Evolutionary conservation across 2,888 invertebrate genomes (phyloP).

Genomic region (Sepiola atlantica): DNA sequence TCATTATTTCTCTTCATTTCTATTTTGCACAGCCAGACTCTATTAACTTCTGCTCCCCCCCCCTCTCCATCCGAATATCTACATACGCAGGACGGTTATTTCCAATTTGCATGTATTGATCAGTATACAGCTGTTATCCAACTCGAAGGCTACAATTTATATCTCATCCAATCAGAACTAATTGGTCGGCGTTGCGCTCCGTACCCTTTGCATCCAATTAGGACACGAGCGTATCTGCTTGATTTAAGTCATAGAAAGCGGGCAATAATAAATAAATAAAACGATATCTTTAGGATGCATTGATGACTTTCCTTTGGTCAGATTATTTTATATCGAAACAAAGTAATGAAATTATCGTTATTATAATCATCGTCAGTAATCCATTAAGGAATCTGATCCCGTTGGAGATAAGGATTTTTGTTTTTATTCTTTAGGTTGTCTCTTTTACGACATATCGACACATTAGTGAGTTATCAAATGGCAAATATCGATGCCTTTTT

Average conservation of each 20-base stretch:
- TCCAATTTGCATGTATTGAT: not conserved
- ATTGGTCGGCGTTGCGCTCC: not conserved
- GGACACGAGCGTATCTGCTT: not conserved
- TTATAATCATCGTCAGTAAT: not conserved
- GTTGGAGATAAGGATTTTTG: too few species aligned
- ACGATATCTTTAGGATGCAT: not conserved
- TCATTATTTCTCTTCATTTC: not conserved
- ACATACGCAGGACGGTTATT: not conserved
- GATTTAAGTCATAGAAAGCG: not conserved
- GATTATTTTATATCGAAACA: not conserved
- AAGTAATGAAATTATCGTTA: not conserved
- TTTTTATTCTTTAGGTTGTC: too few species aligned
- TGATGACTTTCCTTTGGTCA: not conserved
- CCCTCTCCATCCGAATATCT: not conserved
- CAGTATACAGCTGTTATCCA: not conserved
- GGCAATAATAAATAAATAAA: not conserved
- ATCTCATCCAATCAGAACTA: not conserved
- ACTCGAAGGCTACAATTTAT: not conserved
- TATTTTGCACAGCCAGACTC: not conserved
- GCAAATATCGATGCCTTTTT: too few species aligned
- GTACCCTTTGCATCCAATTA: not conserved
- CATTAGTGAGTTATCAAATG: too few species aligned
- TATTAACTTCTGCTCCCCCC: not conserved
- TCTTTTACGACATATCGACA: too few species aligned
- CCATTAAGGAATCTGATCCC: not conserved